Evolutionary conservation across 2,888 invertebrate species (phyloP).

Genomic region (Cheilosia urbana): DNA sequence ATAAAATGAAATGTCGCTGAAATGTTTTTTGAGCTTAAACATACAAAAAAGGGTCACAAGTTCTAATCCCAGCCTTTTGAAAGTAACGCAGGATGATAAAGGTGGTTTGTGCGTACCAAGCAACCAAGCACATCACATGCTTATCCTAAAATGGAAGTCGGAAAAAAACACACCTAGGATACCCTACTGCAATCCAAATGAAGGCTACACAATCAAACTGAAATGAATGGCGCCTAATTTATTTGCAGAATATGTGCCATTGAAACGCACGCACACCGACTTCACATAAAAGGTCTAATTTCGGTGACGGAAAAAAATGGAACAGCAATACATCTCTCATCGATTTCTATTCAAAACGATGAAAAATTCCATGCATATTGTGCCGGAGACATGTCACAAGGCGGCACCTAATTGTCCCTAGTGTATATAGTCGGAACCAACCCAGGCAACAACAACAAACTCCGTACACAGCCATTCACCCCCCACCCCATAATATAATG

Average conservation of each 20-base stretch:
- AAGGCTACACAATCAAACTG: too few species aligned
- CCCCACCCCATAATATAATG: neutral
- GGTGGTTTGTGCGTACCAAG: too few species aligned
- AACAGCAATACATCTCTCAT: constrained; percentile 21
- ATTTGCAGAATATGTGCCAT: constrained; percentile 36
- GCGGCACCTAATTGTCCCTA: constrained; percentile 47
- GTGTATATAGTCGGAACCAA: constrained; percentile 24
- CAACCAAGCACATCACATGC: too few species aligned
- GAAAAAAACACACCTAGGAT: too few species aligned
- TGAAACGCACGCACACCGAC: constrained; percentile 30
- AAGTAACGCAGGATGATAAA: too few species aligned
- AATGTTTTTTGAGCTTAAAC: too few species aligned
- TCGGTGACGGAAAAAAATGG: constrained; percentile 4
- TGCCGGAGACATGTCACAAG: constrained; percentile 48
- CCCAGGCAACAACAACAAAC: constrained; percentile 47
- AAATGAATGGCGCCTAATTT: constrained; percentile 17
- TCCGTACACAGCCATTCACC: constrained; percentile 2
- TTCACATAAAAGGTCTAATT: constrained; percentile 42
- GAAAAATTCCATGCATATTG: constrained; percentile 56
- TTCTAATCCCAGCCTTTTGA: too few species aligned
- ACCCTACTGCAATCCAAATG: too few species aligned
- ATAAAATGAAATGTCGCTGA: too few species aligned
- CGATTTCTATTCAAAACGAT: constrained; percentile 48
- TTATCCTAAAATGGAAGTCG: too few species aligned
- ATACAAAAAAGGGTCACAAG: too few species aligned